These are phyloP conservation scores for Xenopus petersii DNA, from an alignment of 2,797 vertebrate genomes.

Conservation along the genomic window DNA sequence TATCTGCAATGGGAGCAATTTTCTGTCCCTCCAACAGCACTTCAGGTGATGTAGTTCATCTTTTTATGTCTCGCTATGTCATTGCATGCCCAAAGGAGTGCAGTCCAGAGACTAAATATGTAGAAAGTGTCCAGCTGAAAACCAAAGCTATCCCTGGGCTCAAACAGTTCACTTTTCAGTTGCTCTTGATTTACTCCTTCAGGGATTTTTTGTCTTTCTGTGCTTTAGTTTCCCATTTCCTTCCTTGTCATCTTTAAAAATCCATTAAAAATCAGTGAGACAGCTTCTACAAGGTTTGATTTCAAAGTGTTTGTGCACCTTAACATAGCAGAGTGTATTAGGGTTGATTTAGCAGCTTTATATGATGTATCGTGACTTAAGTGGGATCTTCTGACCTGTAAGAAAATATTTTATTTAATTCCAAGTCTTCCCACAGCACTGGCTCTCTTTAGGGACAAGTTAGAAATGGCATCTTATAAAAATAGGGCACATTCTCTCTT, in stretches of 20 bases:
- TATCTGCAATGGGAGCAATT: conserved; percentile 92
- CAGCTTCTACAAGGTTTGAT: conserved; percentile 67
- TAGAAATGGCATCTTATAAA: neutral
- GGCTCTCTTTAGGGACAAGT: conserved; percentile 21
- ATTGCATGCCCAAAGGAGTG: conserved; percentile 78
- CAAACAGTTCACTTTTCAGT: conserved; percentile 81
- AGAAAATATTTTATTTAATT: conserved; percentile 43
- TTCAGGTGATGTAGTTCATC: conserved; percentile 92
- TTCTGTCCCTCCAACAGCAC: conserved; percentile 88
- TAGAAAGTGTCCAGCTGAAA: conserved; percentile 83
- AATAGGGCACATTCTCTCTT: neutral
- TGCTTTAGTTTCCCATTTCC: conserved; percentile 79
- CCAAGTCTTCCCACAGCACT: conserved; percentile 29
- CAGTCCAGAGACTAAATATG: conserved; percentile 81
- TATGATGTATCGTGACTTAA: conserved; percentile 47
- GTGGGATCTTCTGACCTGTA: conserved; percentile 43
- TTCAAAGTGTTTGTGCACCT: conserved; percentile 62
- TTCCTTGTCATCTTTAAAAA: conserved; percentile 81
- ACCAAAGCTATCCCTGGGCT: conserved; percentile 82
- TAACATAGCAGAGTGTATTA: conserved; percentile 58
- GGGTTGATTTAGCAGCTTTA: conserved; percentile 52
- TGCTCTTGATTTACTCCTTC: conserved; percentile 88
- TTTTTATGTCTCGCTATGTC: conserved; percentile 87
- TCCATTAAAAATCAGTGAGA: conserved; percentile 76
- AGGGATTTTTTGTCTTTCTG: conserved; percentile 81